Conservation (phyloP, 2,113 vertebrate species). For the Lontra canadensis region DNA sequence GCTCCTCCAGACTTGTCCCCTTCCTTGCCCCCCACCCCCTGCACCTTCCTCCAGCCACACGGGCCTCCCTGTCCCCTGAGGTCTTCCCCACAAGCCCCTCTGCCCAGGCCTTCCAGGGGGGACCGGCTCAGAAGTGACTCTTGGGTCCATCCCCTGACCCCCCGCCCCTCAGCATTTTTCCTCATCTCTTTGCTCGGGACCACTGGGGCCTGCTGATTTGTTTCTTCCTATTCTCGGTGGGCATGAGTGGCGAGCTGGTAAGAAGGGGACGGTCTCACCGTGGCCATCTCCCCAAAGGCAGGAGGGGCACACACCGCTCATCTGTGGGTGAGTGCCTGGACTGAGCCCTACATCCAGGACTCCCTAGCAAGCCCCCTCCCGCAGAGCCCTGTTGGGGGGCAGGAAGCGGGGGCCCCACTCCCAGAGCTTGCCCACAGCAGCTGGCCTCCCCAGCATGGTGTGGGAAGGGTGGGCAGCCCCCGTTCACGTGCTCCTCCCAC, state of each 20-base stretch:
- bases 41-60: neutral
- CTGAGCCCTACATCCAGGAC: neutral
- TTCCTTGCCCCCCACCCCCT: neutral
- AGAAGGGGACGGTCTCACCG: neutral
- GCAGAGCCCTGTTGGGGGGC: neutral
- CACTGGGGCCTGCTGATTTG: neutral
- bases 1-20: neutral
- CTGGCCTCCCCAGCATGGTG: neutral
- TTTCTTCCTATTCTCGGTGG: neutral
- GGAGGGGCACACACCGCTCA: neutral
- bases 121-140: neutral
- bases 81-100: neutral
- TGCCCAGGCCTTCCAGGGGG: neutral
- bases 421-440: neutral
- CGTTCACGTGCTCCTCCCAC: neutral
- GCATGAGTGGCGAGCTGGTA: neutral
- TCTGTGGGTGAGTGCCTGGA: neutral
- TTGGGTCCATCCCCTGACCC: neutral
- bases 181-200: neutral
- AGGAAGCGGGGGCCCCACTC: neutral
- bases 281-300: neutral
- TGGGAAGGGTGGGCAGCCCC: neutral
- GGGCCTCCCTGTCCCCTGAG: neutral
- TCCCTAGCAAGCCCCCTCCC: neutral
- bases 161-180: no score